A percentile compares a stretch with the other conserved stretches of the same genome.
These are phyloP conservation scores for Threskiornis aethiopicus DNA, from an alignment of 2,797 vertebrate species.

Conservation along the genomic window DNA sequence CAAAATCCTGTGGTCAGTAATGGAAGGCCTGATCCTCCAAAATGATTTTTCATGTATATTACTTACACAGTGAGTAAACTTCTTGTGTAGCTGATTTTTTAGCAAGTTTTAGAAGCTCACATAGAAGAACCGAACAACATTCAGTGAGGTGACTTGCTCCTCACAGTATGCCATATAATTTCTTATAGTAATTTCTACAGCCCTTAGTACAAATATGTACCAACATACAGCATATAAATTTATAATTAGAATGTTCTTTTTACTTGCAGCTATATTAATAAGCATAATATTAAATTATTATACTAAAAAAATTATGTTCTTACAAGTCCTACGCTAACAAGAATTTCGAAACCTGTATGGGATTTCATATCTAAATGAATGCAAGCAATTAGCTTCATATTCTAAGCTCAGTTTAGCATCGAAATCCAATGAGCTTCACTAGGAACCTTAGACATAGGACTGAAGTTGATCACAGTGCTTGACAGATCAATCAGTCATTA, in stretches of 20 bases:
- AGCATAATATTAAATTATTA: background rate
- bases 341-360: background rate
- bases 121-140: background rate
- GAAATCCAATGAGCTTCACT: background rate
- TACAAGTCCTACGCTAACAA: background rate
- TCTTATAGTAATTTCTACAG: background rate
- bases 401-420: background rate
- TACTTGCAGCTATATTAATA: background rate
- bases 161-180: background rate
- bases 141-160: background rate
- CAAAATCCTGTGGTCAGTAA: background rate
- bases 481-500: background rate
- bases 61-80: background rate
- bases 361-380: background rate
- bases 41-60: background rate
- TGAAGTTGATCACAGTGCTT: background rate
- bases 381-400: background rate
- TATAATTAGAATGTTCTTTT: background rate
- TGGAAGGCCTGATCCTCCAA: background rate
- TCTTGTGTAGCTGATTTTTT: background rate
- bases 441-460: background rate
- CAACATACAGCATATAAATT: background rate
- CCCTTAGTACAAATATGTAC: background rate
- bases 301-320: background rate
- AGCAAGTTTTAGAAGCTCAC: background rate